Conservation (phyloP, 2,888 invertebrate genomes). For the Andrena dorsata region DNA sequence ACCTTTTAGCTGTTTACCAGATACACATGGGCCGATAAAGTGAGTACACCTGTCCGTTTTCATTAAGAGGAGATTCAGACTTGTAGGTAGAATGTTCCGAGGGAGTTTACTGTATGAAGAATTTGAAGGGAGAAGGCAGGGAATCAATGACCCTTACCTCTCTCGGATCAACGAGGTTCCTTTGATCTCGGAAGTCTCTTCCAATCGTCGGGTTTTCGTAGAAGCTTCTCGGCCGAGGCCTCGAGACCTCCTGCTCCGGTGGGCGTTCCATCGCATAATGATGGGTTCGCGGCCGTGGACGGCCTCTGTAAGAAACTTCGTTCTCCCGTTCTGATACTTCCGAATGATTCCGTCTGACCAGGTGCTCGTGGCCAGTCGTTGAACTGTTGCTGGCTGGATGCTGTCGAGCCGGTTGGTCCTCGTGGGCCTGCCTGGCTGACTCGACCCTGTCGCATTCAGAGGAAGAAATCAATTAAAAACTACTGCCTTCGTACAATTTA, state of each 20-base stretch:
- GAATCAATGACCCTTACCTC: constrained; percentile 69
- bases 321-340: constrained; percentile 79
- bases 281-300: constrained; percentile 79
- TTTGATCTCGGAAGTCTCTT: constrained; percentile 80
- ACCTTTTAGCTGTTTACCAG: background rate
- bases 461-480: constrained; percentile 2
- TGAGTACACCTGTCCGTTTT: background rate
- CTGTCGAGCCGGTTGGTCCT: constrained; percentile 76
- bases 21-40: background rate
- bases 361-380: constrained; percentile 69
- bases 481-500: background rate
- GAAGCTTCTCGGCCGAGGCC: constrained; percentile 82
- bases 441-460: constrained; percentile 68
- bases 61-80: background rate
- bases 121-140: background rate
- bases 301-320: constrained; percentile 76
- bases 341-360: constrained; percentile 77
- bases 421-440: constrained; percentile 76
- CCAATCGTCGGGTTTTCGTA: constrained; percentile 81
- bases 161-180: constrained; percentile 78
- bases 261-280: constrained; percentile 78
- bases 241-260: constrained; percentile 77
- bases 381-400: constrained; percentile 70
- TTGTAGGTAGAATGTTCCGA: background rate
- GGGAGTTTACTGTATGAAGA: background rate